phyloP scores from a whole-genome alignment of 2,797 vertebrate species.

The Salarias fasciatus region DNA sequence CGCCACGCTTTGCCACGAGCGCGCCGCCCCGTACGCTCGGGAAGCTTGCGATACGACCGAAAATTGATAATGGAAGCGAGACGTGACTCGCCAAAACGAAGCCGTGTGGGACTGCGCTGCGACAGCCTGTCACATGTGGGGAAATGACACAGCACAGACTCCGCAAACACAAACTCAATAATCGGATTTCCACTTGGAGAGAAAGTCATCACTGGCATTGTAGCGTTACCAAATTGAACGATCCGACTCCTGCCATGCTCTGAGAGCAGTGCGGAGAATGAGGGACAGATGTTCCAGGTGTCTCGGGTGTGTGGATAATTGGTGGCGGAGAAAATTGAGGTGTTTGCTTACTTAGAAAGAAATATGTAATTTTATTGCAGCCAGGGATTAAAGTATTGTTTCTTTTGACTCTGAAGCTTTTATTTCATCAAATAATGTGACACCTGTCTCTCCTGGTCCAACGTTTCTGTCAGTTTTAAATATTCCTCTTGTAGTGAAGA shows the following conservation, averaged over 20 bases:
- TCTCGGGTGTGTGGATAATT: slow-evolving; percentile 19
- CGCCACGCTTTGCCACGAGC: neutral
- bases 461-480: too few relatives aligned
- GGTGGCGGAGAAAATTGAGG: slow-evolving; percentile 10
- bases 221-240: neutral
- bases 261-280: neutral
- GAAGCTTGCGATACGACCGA: slow-evolving; percentile 11
- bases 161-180: neutral
- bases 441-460: too few relatives aligned
- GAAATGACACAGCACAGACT: slow-evolving; percentile 5
- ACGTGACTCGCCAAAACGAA: slow-evolving; percentile 19
- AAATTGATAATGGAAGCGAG: neutral
- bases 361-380: too few relatives aligned
- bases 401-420: too few relatives aligned
- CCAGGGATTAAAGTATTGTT: too few relatives aligned
- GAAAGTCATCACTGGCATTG: neutral
- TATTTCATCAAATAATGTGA: too few relatives aligned
- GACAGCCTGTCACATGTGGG: slow-evolving; percentile 25
- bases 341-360: neutral
- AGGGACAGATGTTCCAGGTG: slow-evolving; percentile 1
- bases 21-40: neutral
- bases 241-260: neutral
- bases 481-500: too few relatives aligned
- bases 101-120: neutral
- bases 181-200: neutral